phyloP scores from a whole-genome alignment of 2,888 invertebrate genomes.

The Chrysopilus asiliformis region DNA sequence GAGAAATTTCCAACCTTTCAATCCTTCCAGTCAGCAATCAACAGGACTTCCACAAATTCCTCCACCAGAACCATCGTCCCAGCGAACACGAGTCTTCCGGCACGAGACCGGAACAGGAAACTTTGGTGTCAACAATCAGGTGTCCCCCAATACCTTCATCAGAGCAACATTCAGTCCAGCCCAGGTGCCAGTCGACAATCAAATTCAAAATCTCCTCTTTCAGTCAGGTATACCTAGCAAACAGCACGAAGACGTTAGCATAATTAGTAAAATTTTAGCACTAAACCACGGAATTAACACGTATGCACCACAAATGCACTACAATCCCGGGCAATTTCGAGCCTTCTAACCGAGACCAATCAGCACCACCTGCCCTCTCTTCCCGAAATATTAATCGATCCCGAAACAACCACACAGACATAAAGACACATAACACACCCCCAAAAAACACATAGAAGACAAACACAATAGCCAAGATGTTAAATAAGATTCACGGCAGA shows the following conservation, averaged over 20 bases:
- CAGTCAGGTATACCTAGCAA: constrained; percentile 49
- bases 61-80: constrained; percentile 4
- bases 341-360: constrained; percentile 5
- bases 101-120: constrained; percentile 48
- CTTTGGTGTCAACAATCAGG: constrained; percentile 43
- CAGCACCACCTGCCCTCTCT: too few relatives aligned
- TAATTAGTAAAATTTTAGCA: constrained; percentile 68
- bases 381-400: too few relatives aligned
- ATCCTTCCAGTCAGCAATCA: constrained; percentile 11
- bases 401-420: too few relatives aligned
- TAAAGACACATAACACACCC: too few relatives aligned
- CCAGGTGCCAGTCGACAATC: constrained; percentile 28
- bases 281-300: constrained; percentile 56
- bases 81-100: constrained; percentile 37
- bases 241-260: constrained; percentile 55
- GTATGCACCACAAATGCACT: constrained; percentile 32
- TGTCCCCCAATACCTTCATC: background rate
- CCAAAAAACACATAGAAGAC: too few relatives aligned
- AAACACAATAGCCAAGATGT: too few relatives aligned
- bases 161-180: background rate
- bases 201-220: constrained; percentile 49
- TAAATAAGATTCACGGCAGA: too few relatives aligned
- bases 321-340: constrained; percentile 17
- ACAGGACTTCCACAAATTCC: constrained; percentile 12
- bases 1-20: constrained; percentile 23